A percentile compares a stretch with the other conserved stretches of the same genome.
Conservation (phyloP, 37 sponge, comb jelly and placozoan species). For the Cliona cf. orientalis region DNA sequence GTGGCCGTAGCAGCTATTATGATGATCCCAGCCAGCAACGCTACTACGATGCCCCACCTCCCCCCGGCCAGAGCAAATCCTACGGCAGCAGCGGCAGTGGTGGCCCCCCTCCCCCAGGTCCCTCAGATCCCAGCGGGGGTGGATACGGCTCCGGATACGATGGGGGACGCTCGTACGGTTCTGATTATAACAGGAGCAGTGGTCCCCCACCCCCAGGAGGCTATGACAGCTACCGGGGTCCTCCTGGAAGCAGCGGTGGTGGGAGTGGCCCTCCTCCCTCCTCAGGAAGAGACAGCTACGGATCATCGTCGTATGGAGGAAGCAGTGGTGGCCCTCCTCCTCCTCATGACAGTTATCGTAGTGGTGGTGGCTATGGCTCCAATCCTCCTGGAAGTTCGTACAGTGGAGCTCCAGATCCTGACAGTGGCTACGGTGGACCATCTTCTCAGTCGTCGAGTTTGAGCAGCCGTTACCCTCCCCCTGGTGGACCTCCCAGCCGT, state of each 20-base stretch:
- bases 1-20: slow-evolving; percentile 36
- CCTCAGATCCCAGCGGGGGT: neutral
- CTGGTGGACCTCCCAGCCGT: neutral
- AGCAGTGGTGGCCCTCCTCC: neutral
- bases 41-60: slow-evolving; percentile 17
- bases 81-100: neutral
- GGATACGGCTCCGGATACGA: neutral
- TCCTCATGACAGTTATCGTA: slow-evolving; percentile 23
- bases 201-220: slow-evolving; percentile 4
- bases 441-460: neutral
- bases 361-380: too few relatives aligned
- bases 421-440: neutral
- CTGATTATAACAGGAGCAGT: slow-evolving; percentile 14
- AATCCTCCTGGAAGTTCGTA: neutral
- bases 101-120: slow-evolving; percentile 1
- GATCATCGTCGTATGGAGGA: neutral
- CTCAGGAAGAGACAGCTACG: neutral
- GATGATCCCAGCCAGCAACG: slow-evolving; percentile 6
- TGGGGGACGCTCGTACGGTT: neutral
- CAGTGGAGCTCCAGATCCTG: neutral
- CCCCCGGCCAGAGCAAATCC: neutral
- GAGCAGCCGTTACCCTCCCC: neutral
- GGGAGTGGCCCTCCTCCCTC: neutral
- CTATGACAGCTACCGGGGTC: slow-evolving; percentile 15
- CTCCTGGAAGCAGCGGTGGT: neutral